Conservation (phyloP, 2,797 vertebrate species). For the Manis javanica region DNA sequence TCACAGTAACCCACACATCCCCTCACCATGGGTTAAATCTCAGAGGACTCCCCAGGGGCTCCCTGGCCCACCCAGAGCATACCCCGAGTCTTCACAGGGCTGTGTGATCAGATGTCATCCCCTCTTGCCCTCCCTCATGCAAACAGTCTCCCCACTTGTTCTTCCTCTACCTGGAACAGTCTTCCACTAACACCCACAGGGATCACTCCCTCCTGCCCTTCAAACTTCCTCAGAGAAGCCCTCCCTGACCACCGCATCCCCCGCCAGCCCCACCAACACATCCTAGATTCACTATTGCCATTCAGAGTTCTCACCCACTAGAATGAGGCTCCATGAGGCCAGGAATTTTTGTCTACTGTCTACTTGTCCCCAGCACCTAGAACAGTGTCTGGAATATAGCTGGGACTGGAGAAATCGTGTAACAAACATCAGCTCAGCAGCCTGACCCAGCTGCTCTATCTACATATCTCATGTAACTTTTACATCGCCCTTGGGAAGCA, state of each 20-base stretch:
- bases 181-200: neutral
- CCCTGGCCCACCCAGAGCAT: neutral
- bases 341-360: neutral
- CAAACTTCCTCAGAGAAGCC: neutral
- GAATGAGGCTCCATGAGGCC: neutral
- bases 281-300: neutral
- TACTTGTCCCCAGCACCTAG: neutral
- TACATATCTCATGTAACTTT: neutral
- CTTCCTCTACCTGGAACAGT: neutral
- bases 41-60: neutral
- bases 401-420: neutral
- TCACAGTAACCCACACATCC: neutral
- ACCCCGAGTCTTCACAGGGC: neutral
- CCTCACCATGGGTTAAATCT: neutral
- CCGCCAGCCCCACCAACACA: too few species aligned
- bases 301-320: neutral
- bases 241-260: too few species aligned
- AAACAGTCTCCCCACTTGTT: neutral
- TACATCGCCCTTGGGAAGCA: neutral
- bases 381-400: neutral
- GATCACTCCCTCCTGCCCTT: neutral
- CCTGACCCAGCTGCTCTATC: neutral
- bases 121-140: too few species aligned
- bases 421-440: neutral
- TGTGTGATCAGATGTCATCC: rapidly evolving